Conservation (phyloP, 1,140 invertebrate species). For the Tetramorium simillimum region DNA sequence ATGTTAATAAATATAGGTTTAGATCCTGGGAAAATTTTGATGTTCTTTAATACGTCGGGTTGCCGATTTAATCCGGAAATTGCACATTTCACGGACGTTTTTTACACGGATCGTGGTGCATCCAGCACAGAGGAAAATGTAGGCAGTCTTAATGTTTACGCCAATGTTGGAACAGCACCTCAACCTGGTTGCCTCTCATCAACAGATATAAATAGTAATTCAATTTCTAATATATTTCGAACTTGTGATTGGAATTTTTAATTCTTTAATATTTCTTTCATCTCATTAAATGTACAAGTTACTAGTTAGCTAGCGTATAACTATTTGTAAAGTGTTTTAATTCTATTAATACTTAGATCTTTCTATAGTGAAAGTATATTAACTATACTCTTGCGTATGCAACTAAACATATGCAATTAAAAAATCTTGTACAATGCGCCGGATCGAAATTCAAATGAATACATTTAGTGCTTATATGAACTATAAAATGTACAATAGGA, state of each 20-base stretch:
- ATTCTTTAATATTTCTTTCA: no score
- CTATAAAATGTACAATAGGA: background rate
- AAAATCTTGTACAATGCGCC: background rate
- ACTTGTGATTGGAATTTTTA: no score
- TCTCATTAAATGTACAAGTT: no score
- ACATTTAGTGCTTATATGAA: background rate
- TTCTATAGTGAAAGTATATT: background rate
- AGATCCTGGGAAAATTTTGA: background rate
- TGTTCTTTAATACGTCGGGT: no score
- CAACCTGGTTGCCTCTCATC: background rate
- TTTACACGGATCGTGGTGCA: background rate
- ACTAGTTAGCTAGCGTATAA: no score
- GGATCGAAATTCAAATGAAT: background rate
- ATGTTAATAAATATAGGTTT: background rate
- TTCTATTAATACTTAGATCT: background rate
- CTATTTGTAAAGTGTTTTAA: background rate
- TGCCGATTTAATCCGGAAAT: background rate
- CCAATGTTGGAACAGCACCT: background rate
- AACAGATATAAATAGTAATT: no score
- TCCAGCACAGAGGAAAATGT: background rate
- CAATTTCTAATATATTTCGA: no score
- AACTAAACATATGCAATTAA: background rate
- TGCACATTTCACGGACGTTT: background rate
- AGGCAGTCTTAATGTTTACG: background rate
- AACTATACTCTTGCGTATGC: background rate